Evolutionary conservation across 2,888 invertebrate species (phyloP), one percentile per base, ranked within the genome.

Genomic region (Caenorhabditis afra): DNA sequence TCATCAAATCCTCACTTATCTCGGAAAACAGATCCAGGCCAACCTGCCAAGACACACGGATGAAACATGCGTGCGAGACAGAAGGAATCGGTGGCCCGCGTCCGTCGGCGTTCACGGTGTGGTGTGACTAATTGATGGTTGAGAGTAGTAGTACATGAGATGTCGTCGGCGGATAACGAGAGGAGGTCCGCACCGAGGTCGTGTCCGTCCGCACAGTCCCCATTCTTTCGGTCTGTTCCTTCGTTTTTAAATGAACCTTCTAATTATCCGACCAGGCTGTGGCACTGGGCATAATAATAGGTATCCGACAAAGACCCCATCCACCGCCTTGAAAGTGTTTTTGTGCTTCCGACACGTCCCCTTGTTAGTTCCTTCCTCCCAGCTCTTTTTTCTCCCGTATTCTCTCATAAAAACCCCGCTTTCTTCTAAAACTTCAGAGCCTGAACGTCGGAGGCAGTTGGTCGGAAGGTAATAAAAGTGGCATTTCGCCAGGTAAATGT

Each of bases 61-160:
- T 10, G 12, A 3, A 5, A 55, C 59, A 68, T 20, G 64, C 61
- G 62, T 55, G 41, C 52, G 35, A 37, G 49, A 18, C 39, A 64
- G n/a, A n/a, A n/a, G 41, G 37, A 73, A 73, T 73, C 73, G 64
- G 57, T 73, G 64, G 73, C 57, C 73, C 73, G 73, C 58, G 64
- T 73, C 73, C 64, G 52, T 67, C 75, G 66, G 66, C 75, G 68
- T 76, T 76, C 76, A 76, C 68, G 76, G 76, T 68, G 68, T 68
- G 62, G 78, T 78, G 78, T 78, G 71, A 78, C 78, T 78, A 78
- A 78, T 78, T 78, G 66, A 78, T 71, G 78, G 78, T 78, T 78
- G 66, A n/a, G n/a, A n/a, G 64, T 76, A 57, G 75, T 76, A 76
- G 76, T 76, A 76, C 76, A 76, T 76, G 76, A 76, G 76, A 76